phyloP scores from a whole-genome alignment of 2,113 vertebrate species.

The Atherinomorus stipes region DNA sequence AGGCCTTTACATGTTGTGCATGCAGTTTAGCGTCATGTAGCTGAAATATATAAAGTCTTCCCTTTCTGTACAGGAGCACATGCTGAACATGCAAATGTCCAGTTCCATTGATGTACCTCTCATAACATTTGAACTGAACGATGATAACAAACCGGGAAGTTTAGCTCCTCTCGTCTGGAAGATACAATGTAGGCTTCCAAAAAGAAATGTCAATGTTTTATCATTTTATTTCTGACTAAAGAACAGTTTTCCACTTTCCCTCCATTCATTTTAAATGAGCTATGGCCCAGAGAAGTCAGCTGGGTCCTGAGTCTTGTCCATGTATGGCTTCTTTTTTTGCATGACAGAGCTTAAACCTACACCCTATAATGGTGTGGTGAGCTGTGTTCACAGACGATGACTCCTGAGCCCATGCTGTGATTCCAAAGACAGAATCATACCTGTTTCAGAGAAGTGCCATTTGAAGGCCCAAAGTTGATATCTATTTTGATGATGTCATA shows the following conservation, averaged over 20 bases:
- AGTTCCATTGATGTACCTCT: neutral
- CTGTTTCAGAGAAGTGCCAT: neutral
- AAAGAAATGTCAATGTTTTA: too few species aligned
- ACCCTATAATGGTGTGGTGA: neutral
- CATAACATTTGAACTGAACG: neutral
- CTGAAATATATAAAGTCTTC: too few species aligned
- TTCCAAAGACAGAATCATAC: neutral
- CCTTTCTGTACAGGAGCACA: neutral
- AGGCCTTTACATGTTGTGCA: neutral
- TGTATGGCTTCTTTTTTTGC: too few species aligned
- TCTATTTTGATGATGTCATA: too few species aligned
- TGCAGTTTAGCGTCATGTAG: neutral
- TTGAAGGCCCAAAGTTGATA: neutral
- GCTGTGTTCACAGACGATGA: neutral
- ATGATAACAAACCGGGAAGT: neutral
- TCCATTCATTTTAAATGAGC: neutral
- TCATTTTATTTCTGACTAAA: too few species aligned
- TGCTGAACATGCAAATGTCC: neutral
- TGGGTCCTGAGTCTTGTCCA: too few species aligned
- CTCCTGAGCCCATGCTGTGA: neutral
- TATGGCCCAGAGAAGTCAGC: neutral
- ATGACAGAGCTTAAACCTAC: neutral
- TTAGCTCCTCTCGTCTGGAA: neutral
- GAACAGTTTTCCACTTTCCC: too few species aligned
- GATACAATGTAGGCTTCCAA: too few species aligned